Conservation (phyloP, 2,888 invertebrate genomes). For the Parnassius smintheus region DNA sequence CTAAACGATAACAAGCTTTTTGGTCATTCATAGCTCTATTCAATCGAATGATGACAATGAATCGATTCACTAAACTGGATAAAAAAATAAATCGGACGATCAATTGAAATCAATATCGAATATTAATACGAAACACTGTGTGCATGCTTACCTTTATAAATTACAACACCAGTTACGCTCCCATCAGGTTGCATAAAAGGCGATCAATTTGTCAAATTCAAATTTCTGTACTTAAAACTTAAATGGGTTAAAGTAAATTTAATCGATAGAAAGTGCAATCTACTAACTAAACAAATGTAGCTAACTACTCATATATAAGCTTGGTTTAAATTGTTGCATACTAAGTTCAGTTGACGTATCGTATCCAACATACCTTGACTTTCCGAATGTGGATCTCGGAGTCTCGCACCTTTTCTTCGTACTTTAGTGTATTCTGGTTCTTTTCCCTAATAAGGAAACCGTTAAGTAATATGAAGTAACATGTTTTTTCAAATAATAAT, state of each 20-base stretch:
- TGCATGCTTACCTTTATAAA: slow-evolving; percentile 80
- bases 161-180: slow-evolving; percentile 79
- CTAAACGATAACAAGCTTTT: slow-evolving; percentile 13
- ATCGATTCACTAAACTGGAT: slow-evolving; percentile 39
- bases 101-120: slow-evolving; percentile 24
- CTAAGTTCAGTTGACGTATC: slow-evolving; percentile 11
- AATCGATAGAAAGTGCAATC: slow-evolving; percentile 70
- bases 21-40: slow-evolving; percentile 18
- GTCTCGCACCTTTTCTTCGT: slow-evolving; percentile 89
- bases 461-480: too few species aligned
- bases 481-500: too few species aligned
- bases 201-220: slow-evolving; percentile 75
- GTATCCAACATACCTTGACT: slow-evolving; percentile 85
- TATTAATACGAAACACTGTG: slow-evolving; percentile 61
- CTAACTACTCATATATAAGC: slow-evolving; percentile 75
- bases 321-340: slow-evolving; percentile 39
- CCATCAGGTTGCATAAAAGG: slow-evolving; percentile 80
- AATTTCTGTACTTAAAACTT: slow-evolving; percentile 69
- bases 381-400: slow-evolving; percentile 90
- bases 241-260: slow-evolving; percentile 71
- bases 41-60: slow-evolving; percentile 30
- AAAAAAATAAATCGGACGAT: slow-evolving; percentile 36
- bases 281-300: slow-evolving; percentile 70
- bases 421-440: slow-evolving; percentile 93
- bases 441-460: slow-evolving; percentile 79